These are phyloP conservation scores for Potorous gilbertii DNA, from an alignment of 2,797 vertebrate genomes.

Conservation along the genomic window DNA sequence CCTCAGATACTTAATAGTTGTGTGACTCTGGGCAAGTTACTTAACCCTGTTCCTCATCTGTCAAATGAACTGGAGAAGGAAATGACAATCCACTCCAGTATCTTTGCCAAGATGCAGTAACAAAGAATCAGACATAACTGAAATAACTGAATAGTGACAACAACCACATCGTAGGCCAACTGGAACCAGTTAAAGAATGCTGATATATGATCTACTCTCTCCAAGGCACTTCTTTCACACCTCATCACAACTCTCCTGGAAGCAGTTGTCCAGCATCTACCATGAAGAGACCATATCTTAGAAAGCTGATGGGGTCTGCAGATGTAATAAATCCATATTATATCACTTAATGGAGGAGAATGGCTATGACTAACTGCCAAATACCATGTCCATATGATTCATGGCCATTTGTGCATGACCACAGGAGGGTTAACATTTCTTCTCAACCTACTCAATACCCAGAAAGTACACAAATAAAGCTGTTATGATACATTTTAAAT, in stretches of 20 bases:
- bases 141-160: not conserved
- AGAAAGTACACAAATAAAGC: not conserved
- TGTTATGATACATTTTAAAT: slow-evolving; percentile 30
- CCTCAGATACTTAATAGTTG: not conserved
- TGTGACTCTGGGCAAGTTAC: not conserved
- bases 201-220: not conserved
- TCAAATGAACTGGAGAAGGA: not conserved
- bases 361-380: not conserved
- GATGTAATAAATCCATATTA: not conserved
- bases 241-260: not conserved
- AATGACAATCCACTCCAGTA: not conserved
- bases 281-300: not conserved
- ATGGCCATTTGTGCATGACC: not conserved
- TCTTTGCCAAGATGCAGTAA: not conserved
- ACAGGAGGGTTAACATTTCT: not conserved
- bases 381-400: not conserved
- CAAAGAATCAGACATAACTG: not conserved
- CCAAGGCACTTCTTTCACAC: not conserved
- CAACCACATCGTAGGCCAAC: not conserved
- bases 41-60: not conserved
- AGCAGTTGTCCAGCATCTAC: not conserved
- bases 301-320: not conserved
- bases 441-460: not conserved
- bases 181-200: not conserved
- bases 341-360: not conserved